These are phyloP conservation scores for Pelecanus crispus DNA, from an alignment of 2,113 vertebrate species.

Conservation along the genomic window DNA sequence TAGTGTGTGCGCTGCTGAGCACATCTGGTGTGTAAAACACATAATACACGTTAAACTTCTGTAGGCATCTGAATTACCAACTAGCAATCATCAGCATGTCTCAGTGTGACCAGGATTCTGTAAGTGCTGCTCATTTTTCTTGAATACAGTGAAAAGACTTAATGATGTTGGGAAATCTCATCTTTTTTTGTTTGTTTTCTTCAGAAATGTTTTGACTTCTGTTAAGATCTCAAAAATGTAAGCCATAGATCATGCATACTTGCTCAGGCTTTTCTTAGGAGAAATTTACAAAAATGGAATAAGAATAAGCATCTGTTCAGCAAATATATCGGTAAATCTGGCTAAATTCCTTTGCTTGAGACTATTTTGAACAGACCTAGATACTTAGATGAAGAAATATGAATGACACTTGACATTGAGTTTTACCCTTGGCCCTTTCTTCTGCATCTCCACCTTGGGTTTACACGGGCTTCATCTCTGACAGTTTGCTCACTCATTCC, in stretches of 20 bases:
- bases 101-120: not conserved
- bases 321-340: not conserved
- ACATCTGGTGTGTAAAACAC: not conserved
- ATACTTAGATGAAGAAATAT: not conserved
- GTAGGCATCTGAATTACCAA: not conserved
- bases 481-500: not conserved
- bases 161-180: not conserved
- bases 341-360: not conserved
- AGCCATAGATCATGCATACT: not conserved
- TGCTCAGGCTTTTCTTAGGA: not conserved
- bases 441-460: not conserved
- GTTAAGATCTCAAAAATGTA: not conserved
- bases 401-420: not conserved
- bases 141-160: not conserved
- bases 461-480: not conserved
- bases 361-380: not conserved
- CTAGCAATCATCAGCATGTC: not conserved
- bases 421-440: not conserved
- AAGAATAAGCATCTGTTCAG: not conserved
- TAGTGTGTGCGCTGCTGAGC: not conserved
- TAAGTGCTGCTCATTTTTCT: not conserved
- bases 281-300: not conserved
- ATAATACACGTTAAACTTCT: not conserved
- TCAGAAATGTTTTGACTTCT: not conserved
- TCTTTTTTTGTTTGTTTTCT: not conserved